Conservation (phyloP, 1,140 invertebrate species). For the Aphelenchoides avenae region DNA sequence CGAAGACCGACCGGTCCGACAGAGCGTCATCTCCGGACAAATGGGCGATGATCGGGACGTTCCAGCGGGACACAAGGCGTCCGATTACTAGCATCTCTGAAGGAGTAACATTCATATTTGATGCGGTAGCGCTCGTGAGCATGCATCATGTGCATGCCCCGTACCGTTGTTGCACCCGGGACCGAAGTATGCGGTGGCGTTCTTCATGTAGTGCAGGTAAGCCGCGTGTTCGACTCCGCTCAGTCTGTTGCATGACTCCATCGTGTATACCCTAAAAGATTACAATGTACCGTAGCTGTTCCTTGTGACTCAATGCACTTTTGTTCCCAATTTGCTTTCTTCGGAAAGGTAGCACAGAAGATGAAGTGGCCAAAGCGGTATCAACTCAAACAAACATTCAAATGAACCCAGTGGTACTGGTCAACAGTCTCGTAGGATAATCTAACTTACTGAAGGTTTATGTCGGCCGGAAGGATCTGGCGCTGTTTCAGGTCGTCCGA, state of each 20-base stretch:
- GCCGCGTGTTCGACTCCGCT: constrained; percentile 58
- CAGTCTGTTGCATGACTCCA: constrained; percentile 58
- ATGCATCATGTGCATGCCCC: not conserved
- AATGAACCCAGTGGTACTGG: not conserved
- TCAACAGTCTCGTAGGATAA: not conserved
- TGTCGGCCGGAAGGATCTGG: constrained; percentile 50
- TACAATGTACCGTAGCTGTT: not conserved
- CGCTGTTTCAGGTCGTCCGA: constrained; percentile 50
- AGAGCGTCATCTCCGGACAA: constrained; percentile 58
- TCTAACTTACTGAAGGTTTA: constrained; percentile 43
- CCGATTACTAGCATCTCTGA: constrained; percentile 59
- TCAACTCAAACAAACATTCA: constrained; percentile 2
- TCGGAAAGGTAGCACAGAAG: not conserved
- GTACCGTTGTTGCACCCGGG: constrained; percentile 59
- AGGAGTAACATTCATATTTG: not conserved
- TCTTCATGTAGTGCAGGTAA: constrained; percentile 55
- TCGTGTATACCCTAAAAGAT: constrained; percentile 48
- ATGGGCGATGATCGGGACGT: constrained; percentile 58
- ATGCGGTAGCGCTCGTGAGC: not conserved
- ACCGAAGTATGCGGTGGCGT: constrained; percentile 57
- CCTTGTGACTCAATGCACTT: not conserved
- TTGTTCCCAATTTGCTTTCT: not conserved
- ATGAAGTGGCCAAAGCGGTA: not conserved
- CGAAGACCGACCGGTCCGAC: constrained; percentile 51
- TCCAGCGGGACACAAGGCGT: constrained; percentile 54